Conservation (phyloP, 2,888 invertebrate genomes). For the Seira sanloemensis region DNA sequence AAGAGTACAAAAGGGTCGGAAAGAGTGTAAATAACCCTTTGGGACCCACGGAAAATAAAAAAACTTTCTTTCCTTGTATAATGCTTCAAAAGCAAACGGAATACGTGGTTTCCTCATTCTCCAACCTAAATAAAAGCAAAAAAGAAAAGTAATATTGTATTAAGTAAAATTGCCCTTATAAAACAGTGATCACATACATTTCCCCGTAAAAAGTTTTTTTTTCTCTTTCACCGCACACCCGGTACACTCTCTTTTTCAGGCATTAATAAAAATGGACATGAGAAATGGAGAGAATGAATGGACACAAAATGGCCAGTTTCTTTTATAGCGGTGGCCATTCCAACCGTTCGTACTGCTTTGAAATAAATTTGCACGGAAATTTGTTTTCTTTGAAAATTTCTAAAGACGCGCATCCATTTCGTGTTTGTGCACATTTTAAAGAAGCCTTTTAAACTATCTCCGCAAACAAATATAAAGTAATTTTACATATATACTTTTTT, state of each 20-base stretch:
- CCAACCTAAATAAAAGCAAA: neutral
- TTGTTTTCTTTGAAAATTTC: too few relatives aligned
- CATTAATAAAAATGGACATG: neutral
- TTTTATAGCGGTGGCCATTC: too few relatives aligned
- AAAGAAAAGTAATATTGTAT: neutral
- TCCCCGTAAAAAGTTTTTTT: too few relatives aligned
- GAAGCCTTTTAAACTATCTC: too few relatives aligned
- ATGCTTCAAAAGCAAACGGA: neutral
- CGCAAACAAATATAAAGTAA: too few relatives aligned
- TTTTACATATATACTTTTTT: too few relatives aligned
- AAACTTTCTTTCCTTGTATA: neutral
- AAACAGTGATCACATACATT: neutral
- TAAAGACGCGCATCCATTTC: too few relatives aligned
- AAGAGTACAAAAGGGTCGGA: conserved; percentile 15
- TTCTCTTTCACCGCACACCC: too few relatives aligned
- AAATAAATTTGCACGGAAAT: too few relatives aligned
- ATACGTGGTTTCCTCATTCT: neutral
- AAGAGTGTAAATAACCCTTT: neutral
- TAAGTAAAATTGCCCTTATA: neutral
- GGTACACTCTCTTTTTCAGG: neutral
- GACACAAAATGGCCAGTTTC: too few relatives aligned
- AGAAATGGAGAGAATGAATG: neutral
- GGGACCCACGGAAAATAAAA: conserved; percentile 16
- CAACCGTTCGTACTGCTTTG: too few relatives aligned
- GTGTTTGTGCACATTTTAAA: too few relatives aligned